Evolutionary conservation across 2,113 vertebrate genomes (phyloP), one percentile per base, ranked within the genome.

Genomic region (Proterorhinus semilunaris): DNA sequence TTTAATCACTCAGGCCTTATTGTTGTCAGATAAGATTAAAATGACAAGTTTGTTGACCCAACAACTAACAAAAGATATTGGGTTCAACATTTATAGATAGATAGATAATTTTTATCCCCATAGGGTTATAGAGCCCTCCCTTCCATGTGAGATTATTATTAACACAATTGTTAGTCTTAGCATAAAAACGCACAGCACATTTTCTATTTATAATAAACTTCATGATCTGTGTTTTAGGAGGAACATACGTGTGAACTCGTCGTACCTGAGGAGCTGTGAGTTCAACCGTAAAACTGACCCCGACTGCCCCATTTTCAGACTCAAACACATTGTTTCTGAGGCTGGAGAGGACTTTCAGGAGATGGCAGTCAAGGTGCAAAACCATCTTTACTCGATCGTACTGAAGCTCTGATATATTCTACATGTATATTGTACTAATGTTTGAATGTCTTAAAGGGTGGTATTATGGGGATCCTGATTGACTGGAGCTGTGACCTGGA

Each of bases 251-350:
- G 76, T 93, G 76, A 95, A 61, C 82, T 87, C 91, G 4, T 64
- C 91, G 1, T 94, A 96, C 85, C 92, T 97, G 79, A 92, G 92
- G 76, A 89, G 59, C 0, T 96, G 95, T 73, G 81, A 86, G 54
- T 96, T 95, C 54, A 83, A 93, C 0, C 74, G 75, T 0, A 4
- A n/a, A 1, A 94, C 89, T 1, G 90, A 96, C 66, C 94, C 95
- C 0, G 85, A 94, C 91, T 97, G 96, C 72, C 95, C 95, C 57
- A 95, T 97, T 76, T 96, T 97, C 79, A 93, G 88, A 6, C 89
- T 97, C 9, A 93, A 93, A 50, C 67, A 90, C 64, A 85, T 96
- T 0, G 91, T 92, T 55, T 82, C 87, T 75, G 86, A 91, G 0
- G 93, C 95, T 7, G 94, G 92, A 0, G 93, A 96, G 76, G 84